A percentile compares a stretch with the other conserved stretches of the same genome.
phyloP scores from a whole-genome alignment of 2,797 vertebrate species.

The Clamator glandarius region DNA sequence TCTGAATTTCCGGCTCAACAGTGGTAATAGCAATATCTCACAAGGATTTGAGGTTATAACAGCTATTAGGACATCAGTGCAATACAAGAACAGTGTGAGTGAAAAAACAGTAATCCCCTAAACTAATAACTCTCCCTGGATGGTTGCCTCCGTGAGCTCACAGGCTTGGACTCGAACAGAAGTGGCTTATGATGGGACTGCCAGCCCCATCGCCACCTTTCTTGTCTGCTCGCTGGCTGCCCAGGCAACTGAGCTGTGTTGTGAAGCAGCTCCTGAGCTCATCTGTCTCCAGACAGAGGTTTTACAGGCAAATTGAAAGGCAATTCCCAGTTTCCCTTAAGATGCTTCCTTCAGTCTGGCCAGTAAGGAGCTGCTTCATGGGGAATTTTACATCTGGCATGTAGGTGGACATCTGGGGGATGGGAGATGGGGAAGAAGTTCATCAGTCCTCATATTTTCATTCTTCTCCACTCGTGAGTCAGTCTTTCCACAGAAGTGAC shows the following conservation, averaged over 20 bases:
- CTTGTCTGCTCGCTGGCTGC: background rate
- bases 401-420: slow-evolving; percentile 28
- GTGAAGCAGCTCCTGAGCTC: background rate
- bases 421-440: background rate
- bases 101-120: background rate
- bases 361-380: background rate
- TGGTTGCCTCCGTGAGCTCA: background rate
- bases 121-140: background rate
- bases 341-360: background rate
- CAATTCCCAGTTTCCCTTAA: background rate
- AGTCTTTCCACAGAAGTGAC: slow-evolving; percentile 15
- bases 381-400: slow-evolving; percentile 32
- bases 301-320: background rate
- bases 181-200: background rate
- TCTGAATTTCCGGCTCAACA: background rate
- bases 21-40: background rate
- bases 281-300: background rate
- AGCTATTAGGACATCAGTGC: background rate
- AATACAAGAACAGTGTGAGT: background rate
- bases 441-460: background rate
- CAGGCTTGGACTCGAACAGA: background rate
- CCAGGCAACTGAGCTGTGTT: background rate
- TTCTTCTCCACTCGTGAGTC: slow-evolving; percentile 30
- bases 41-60: background rate
- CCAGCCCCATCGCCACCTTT: background rate